These are phyloP conservation scores for Pachyuromys duprasi DNA, from an alignment of 2,797 vertebrate species.

Conservation along the genomic window DNA sequence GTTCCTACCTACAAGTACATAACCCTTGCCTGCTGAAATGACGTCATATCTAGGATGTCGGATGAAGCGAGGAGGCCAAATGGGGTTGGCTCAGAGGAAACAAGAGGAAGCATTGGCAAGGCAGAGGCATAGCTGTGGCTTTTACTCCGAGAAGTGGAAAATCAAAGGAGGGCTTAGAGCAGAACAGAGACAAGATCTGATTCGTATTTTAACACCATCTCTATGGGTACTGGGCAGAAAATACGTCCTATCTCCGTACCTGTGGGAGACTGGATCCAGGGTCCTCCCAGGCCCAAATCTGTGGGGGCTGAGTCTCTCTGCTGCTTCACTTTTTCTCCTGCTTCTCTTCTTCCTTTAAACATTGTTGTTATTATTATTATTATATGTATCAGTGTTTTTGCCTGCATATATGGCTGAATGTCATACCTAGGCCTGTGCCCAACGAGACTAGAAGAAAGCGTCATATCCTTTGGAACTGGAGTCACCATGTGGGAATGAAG, in stretches of 20 bases:
- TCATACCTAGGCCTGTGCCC: too few relatives aligned
- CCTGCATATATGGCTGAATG: too few relatives aligned
- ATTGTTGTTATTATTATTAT: too few relatives aligned
- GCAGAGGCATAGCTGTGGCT: not conserved
- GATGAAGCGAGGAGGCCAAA: not conserved
- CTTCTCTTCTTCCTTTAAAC: not conserved
- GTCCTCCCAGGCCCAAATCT: not conserved
- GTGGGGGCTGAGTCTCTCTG: not conserved
- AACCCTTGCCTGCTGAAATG: not conserved
- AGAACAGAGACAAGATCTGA: not conserved
- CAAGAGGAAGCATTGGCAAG: not conserved
- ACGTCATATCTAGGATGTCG: not conserved
- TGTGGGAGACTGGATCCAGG: not conserved
- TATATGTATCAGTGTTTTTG: too few relatives aligned
- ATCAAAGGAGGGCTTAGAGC: constrained; percentile 8
- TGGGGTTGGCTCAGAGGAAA: not conserved
- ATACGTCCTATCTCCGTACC: not conserved
- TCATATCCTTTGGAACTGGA: too few relatives aligned
- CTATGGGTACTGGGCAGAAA: not conserved
- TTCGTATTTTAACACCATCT: constrained; percentile 23
- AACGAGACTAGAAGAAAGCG: too few relatives aligned
- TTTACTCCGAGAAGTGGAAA: not conserved
- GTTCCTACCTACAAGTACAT: not conserved
- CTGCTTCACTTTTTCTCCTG: not conserved
- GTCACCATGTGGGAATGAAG: too few relatives aligned